Evolutionary conservation across 2,797 vertebrate species (phyloP), one percentile per base, ranked within the genome.

Genomic region (Mallotus villosus): DNA sequence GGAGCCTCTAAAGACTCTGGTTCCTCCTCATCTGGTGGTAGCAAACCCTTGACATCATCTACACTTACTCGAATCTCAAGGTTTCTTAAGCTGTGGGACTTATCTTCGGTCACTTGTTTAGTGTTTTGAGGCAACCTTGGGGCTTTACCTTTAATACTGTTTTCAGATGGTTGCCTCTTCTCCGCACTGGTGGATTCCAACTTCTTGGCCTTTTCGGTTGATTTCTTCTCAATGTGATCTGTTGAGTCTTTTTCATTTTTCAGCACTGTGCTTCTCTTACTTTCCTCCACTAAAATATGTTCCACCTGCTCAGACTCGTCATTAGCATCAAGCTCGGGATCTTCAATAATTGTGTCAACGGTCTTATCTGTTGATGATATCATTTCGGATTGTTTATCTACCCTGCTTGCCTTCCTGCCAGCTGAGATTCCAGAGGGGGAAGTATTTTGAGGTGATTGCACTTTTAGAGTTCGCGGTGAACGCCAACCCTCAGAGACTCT

Each of bases 391-490:
- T 71, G 84, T 90, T 94, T 92, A 21, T 98, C 96, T 0, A 82
- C 89, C 87, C 88, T 96, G 21, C 90, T 89, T 76, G 90, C 93
- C 89, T 96, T 99, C 73, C 93, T 95, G 71, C 90, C 93, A 1
- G 91, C 87, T 22, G 80, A 75, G 55, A 68, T 82, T 21, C 87
- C 58, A 74, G 91, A 66, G 71, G 91, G 82, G 69, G 84, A 80
- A 14, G 90, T 82, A 41, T 80, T 17, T 65, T 93, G 91, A 69
- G 86, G 65, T 57, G 91, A 92, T n/a, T 90, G 89, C 1, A 88
- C 61, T 82, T 97, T 99, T 76, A 97, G 96, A 9, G 95, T 94
- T 1, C 96, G 90, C 0, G 96, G 96, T 60, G 97, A 98, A 21
- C 95, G 92, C 96, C 96, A 97, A 0, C 95, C 96, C 72, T 99